These are phyloP conservation scores for Pandemis heparana DNA, from an alignment of 2,888 invertebrate species.

Conservation along the genomic window DNA sequence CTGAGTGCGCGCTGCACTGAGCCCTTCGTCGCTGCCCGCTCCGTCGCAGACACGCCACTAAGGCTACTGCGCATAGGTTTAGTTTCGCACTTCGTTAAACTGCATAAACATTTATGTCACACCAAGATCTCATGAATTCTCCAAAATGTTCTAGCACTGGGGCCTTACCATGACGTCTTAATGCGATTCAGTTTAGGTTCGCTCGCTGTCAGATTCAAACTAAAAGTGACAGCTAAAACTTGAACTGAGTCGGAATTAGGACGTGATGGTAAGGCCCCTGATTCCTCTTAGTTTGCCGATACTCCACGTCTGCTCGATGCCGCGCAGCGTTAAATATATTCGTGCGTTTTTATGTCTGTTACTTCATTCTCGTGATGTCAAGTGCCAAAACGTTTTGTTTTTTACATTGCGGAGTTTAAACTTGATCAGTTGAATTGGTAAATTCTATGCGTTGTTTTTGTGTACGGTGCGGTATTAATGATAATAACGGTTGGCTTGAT, in stretches of 20 bases:
- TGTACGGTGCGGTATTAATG: background rate
- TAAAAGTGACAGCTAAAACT: too few relatives aligned
- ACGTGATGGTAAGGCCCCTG: too few relatives aligned
- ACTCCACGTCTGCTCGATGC: background rate
- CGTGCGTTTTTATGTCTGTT: conserved; percentile 37
- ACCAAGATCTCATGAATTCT: too few relatives aligned
- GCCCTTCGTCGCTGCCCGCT: too few relatives aligned
- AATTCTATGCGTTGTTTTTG: conserved; percentile 34
- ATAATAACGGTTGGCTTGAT: background rate
- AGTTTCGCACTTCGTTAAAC: background rate
- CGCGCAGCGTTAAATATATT: conserved; percentile 27
- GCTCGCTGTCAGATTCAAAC: too few relatives aligned
- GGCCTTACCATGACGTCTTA: too few relatives aligned
- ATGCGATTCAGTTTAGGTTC: too few relatives aligned
- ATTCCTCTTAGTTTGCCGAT: background rate
- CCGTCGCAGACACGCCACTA: too few relatives aligned
- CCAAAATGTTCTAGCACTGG: too few relatives aligned
- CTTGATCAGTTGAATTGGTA: conserved; percentile 25
- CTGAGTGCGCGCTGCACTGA: too few relatives aligned
- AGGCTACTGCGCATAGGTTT: background rate
- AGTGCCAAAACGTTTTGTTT: conserved; percentile 41
- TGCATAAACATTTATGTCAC: background rate
- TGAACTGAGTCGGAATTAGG: too few relatives aligned
- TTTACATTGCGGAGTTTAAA: conserved; percentile 31
- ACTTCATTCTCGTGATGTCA: conserved; percentile 39